Evolutionary conservation across 2,888 invertebrate species (phyloP), one percentile per base, ranked within the genome.

Genomic region (Cyaniris semiargus): DNA sequence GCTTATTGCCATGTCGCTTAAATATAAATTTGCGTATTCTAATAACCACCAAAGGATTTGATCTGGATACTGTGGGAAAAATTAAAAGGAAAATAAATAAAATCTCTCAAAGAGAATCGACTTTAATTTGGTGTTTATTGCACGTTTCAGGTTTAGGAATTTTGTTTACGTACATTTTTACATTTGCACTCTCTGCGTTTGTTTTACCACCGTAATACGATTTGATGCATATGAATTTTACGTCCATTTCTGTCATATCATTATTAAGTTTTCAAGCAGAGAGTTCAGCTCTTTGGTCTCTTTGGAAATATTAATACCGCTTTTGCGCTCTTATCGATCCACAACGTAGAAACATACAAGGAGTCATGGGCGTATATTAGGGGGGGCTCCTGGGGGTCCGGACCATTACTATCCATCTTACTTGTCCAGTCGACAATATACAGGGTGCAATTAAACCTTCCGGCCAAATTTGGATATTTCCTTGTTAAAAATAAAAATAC

Each of bases 61-160:
- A 72, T 38, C 76, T 71, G 71, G 53, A 56, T 71, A 71, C 56
- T 71, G 71, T 74, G 74, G 74, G 74, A 74, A 74, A 72, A 48
- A 74, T 74, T 53, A 48, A 48, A 74, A 53, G 74, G 48, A 27
- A 74, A 74, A 53, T 72, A 72, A 74, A 74, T 74, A 15, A 53
- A 74, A 74, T 74, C 23, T 48, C 27, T 74, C 48, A 48, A 72
- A 72, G 48, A 74, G 75, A 76, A 58, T 70, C 72, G 77, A 79
- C 74, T 78, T 79, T 75, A 78, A 79, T 79, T 77, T 21, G 15
- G 74, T 79, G 79, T 78, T 79, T 79, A 77, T 77, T 76, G 70
- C 70, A 77, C 79, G 48, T 53, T 23, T 23, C 18, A 53, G 53
- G 48, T 74, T 71, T 21, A 53, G 31, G 27, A 48, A 74, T 75